These are phyloP conservation scores for Malacosoma neustria DNA, from an alignment of 2,888 invertebrate species.

Conservation along the genomic window DNA sequence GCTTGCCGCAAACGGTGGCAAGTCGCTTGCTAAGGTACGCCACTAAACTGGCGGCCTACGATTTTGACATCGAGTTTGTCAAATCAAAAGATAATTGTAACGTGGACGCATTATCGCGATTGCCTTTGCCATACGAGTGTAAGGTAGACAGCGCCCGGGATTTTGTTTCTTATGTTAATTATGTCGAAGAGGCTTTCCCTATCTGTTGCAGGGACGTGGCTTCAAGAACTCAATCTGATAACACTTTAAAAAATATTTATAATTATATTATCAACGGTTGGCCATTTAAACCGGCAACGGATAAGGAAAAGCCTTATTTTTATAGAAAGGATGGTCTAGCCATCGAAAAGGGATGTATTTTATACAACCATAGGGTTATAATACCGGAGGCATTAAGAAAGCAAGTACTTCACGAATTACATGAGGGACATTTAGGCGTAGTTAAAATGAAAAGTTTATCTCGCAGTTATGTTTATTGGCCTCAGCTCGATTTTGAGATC, in stretches of 20 bases:
- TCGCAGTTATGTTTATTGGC: constrained; percentile 16
- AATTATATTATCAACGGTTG: no score
- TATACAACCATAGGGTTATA: constrained; percentile 8
- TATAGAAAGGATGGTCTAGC: constrained; percentile 4
- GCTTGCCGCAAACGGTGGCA: constrained; percentile 11
- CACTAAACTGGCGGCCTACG: constrained; percentile 4
- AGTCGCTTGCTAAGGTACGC: constrained; percentile 8
- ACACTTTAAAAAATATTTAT: no score
- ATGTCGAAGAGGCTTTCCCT: no score
- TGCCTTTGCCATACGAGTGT: no score
- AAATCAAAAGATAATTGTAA: no score
- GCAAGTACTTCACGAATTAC: constrained; percentile 9
- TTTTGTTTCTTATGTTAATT: no score
- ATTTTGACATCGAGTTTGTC: no score
- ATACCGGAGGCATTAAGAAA: constrained; percentile 4
- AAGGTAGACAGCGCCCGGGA: no score
- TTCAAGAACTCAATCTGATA: no score
- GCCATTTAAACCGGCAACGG: no score
- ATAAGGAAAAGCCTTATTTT: background rate
- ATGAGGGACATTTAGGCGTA: constrained; percentile 13
- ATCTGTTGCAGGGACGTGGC: no score
- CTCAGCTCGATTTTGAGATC: constrained; percentile 10
- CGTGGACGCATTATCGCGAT: no score
- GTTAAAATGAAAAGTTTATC: constrained; percentile 15
- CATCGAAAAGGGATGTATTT: constrained; percentile 9